phyloP scores from a whole-genome alignment of 2,797 vertebrate genomes.

The Myotis myotis region DNA sequence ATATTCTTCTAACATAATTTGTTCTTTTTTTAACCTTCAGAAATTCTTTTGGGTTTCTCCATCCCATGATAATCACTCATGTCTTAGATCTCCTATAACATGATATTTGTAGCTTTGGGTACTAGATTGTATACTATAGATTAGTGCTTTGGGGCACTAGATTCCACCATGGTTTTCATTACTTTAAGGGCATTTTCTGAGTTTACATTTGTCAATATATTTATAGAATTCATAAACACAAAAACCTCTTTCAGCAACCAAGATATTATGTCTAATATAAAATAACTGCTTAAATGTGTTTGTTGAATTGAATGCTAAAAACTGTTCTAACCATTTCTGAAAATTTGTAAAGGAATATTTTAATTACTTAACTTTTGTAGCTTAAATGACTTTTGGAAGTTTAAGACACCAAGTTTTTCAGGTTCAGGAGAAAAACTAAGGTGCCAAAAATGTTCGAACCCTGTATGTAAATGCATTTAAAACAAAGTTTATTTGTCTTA shows the following conservation, averaged over 20 bases:
- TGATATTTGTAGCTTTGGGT: background rate
- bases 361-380: slow-evolving; percentile 11
- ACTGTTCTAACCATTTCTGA: background rate
- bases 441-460: background rate
- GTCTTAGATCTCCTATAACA: background rate
- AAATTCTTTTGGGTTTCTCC: background rate
- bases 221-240: background rate
- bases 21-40: background rate
- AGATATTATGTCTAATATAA: background rate
- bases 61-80: background rate
- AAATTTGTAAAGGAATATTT: background rate
- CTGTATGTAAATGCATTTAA: background rate
- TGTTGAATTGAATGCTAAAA: background rate
- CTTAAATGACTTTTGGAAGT: background rate
- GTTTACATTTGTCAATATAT: background rate
- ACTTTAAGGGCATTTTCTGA: background rate
- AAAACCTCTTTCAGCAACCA: background rate
- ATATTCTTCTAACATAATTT: background rate
- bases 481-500: background rate
- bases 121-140: background rate
- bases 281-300: background rate
- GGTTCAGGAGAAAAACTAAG: background rate
- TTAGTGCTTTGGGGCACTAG: background rate
- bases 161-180: background rate
- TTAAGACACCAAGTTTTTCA: background rate